A percentile compares a stretch with the other conserved stretches of the same genome.
Evolutionary conservation across 2,113 vertebrate species (phyloP).

Genomic region (Crotalus viridis): DNA sequence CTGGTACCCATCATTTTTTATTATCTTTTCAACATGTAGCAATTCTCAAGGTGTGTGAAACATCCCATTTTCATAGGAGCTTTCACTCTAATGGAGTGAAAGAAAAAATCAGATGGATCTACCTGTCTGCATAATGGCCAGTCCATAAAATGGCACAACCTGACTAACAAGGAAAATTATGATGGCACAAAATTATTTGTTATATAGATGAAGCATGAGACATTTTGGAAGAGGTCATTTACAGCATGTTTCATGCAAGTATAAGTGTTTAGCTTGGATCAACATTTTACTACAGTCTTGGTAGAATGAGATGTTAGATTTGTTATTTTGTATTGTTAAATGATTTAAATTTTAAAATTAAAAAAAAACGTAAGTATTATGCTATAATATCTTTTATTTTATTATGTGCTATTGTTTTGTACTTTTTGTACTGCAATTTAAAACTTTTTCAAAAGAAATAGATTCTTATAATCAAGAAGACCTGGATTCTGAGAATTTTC

Average conservation of each 20-base stretch:
- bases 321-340: not conserved
- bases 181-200: not conserved
- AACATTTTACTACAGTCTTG: not conserved
- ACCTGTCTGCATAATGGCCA: not conserved
- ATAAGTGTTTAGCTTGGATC: not conserved
- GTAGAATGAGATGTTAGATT: not conserved
- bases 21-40: not conserved
- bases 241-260: not conserved
- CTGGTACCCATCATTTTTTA: not conserved
- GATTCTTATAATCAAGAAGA: conserved; percentile 22
- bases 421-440: not conserved
- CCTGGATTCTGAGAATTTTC: not conserved
- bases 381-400: not conserved
- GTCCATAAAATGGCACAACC: not conserved
- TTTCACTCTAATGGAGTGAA: not conserved
- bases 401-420: not conserved
- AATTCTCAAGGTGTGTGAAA: not conserved
- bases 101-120: not conserved
- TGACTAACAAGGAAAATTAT: not conserved
- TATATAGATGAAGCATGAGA: not conserved
- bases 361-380: not conserved
- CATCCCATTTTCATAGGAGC: not conserved
- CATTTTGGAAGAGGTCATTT: not conserved
- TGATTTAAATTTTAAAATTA: not conserved
- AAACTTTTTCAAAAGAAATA: conserved; percentile 33